Conservation (phyloP, 2,113 vertebrate species). For the Cnemophilus loriae region DNA sequence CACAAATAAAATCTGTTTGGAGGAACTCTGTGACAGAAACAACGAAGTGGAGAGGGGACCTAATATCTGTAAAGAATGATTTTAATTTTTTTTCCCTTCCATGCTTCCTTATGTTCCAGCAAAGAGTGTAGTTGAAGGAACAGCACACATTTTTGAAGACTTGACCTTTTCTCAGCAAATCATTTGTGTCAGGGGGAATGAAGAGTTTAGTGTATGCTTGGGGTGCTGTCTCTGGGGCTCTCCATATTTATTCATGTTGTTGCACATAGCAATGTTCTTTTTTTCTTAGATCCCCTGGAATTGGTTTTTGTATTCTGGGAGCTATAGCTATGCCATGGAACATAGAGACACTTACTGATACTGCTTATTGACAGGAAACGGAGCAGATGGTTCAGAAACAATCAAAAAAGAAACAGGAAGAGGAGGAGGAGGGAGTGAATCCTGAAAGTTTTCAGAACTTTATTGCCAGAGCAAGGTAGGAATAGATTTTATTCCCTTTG, state of each 20-base stretch:
- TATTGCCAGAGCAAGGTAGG: slow-evolving; percentile 86
- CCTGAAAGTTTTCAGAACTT: slow-evolving; percentile 84
- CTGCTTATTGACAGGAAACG: slow-evolving; percentile 81
- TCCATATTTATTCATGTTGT: neutral
- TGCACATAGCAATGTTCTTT: neutral
- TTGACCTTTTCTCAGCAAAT: neutral
- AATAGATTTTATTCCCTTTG: neutral
- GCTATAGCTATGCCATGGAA: neutral
- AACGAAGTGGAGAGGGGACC: neutral
- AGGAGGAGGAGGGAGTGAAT: slow-evolving; percentile 80
- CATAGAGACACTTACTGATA: neutral
- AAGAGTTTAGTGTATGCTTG: neutral
- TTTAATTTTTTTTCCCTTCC: neutral
- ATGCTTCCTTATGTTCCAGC: neutral
- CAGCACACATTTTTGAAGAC: neutral
- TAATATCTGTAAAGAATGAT: neutral
- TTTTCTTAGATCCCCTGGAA: neutral
- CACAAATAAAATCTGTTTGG: neutral
- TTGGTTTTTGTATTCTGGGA: neutral
- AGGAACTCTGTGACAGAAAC: neutral
- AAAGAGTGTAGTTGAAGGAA: neutral
- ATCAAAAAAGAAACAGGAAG: slow-evolving; percentile 69
- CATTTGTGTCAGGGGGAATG: neutral
- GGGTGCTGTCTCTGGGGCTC: neutral
- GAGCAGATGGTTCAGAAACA: slow-evolving; percentile 81